Conservation (phyloP, 2,888 invertebrate species). For the Epicampocera succincta region DNA sequence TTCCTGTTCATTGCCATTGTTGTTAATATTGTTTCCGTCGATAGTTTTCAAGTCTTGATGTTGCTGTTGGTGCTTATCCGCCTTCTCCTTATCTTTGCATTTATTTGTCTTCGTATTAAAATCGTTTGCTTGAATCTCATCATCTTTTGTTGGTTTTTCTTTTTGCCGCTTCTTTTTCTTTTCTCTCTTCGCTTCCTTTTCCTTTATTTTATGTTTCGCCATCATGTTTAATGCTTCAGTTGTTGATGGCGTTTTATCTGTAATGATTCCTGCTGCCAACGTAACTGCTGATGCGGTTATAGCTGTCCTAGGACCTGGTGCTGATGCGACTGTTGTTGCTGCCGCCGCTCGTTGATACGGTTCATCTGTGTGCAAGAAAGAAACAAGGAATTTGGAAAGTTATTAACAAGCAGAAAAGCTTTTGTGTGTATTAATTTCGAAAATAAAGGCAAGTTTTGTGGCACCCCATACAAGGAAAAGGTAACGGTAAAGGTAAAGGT, state of each 20-base stretch:
- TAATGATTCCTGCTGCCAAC: slow-evolving; percentile 30
- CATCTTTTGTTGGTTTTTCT: slow-evolving; percentile 46
- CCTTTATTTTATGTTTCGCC: slow-evolving; percentile 53
- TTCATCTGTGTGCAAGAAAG: slow-evolving; percentile 70
- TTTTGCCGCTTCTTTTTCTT: slow-evolving; percentile 64
- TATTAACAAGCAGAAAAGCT: slow-evolving; percentile 43
- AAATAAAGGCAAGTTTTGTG: neutral
- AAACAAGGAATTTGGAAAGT: slow-evolving; percentile 21
- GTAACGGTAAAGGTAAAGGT: no score
- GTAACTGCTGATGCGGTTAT: slow-evolving; percentile 19
- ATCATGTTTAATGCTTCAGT: slow-evolving; percentile 41
- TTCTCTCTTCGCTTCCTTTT: slow-evolving; percentile 59
- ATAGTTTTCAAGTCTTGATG: slow-evolving; percentile 14
- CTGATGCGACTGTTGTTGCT: slow-evolving; percentile 35
- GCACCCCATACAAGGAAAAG: no score
- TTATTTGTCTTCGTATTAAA: slow-evolving; percentile 80
- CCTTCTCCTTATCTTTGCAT: slow-evolving; percentile 48
- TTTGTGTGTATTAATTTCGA: neutral
- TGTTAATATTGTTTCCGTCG: slow-evolving; percentile 5
- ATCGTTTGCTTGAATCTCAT: slow-evolving; percentile 34
- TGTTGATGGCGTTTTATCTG: slow-evolving; percentile 18
- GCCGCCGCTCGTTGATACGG: slow-evolving; percentile 59
- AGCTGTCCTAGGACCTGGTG: slow-evolving; percentile 14
- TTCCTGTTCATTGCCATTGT: slow-evolving; percentile 60
- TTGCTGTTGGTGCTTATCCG: slow-evolving; percentile 1